A percentile compares a stretch with the other conserved stretches of the same genome.
phyloP scores from a whole-genome alignment of 2,113 vertebrate species.

The Eulemur macaco region DNA sequence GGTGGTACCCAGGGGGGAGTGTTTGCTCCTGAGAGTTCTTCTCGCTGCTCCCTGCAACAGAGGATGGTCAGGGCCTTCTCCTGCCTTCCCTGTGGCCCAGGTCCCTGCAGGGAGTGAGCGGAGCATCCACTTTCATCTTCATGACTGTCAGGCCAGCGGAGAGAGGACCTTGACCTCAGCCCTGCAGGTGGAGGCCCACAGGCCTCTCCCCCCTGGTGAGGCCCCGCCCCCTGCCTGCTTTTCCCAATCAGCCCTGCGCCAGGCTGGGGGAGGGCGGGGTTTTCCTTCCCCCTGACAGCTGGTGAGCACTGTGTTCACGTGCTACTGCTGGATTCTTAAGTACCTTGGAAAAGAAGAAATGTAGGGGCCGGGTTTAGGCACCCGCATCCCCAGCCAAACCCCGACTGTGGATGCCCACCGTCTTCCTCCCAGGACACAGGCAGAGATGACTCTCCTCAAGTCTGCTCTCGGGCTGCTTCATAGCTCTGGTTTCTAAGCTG shows the following conservation, averaged over 20 bases:
- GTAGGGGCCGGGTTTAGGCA: not conserved
- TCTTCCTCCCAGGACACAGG: not conserved
- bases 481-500: not conserved
- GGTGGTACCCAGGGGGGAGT: accelerated
- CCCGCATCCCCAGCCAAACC: no score
- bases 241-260: not conserved
- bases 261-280: not conserved
- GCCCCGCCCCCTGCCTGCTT: accelerated
- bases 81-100: accelerated
- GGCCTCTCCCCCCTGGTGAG: accelerated
- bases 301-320: accelerated
- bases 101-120: accelerated
- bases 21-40: not conserved
- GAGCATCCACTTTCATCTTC: no score
- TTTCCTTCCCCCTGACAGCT: not conserved
- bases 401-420: no score
- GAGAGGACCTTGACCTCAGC: no score
- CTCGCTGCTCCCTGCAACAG: no score
- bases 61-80: accelerated
- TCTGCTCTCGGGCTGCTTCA: not conserved
- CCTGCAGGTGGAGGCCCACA: not conserved
- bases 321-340: no score
- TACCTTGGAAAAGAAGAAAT: not conserved
- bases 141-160: not conserved
- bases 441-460: accelerated